These are phyloP conservation scores for Brevimyrus niger DNA, from an alignment of 2,113 vertebrate genomes.

Conservation along the genomic window DNA sequence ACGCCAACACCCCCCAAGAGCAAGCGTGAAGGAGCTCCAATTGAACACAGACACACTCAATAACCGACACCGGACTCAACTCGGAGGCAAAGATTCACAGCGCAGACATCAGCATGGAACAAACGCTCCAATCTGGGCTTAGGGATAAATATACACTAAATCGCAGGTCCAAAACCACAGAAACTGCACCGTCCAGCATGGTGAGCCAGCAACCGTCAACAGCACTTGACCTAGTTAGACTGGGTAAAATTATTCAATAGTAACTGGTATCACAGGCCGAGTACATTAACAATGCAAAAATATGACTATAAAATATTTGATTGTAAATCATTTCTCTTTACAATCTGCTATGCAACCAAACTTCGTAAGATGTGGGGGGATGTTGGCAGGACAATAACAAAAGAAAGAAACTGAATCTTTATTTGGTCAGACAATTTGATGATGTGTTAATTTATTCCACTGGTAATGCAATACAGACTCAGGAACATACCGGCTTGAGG, in stretches of 20 bases:
- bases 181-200: neutral
- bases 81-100: neutral
- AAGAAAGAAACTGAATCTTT: neutral
- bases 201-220: neutral
- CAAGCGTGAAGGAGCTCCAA: neutral
- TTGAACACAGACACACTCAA: neutral
- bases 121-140: neutral
- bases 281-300: neutral
- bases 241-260: neutral
- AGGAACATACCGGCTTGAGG: neutral
- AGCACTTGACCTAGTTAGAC: neutral
- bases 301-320: neutral
- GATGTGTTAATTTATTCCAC: neutral
- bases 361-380: neutral
- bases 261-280: neutral
- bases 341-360: neutral
- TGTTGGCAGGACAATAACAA: neutral
- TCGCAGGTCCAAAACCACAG: neutral
- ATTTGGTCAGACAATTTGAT: slow-evolving; percentile 1
- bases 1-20: neutral
- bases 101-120: neutral
- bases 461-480: neutral
- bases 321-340: neutral
- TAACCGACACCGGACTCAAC: neutral
- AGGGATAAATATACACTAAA: neutral